phyloP scores from a whole-genome alignment of 2,797 vertebrate genomes.

The Distichodus sexfasciatus region DNA sequence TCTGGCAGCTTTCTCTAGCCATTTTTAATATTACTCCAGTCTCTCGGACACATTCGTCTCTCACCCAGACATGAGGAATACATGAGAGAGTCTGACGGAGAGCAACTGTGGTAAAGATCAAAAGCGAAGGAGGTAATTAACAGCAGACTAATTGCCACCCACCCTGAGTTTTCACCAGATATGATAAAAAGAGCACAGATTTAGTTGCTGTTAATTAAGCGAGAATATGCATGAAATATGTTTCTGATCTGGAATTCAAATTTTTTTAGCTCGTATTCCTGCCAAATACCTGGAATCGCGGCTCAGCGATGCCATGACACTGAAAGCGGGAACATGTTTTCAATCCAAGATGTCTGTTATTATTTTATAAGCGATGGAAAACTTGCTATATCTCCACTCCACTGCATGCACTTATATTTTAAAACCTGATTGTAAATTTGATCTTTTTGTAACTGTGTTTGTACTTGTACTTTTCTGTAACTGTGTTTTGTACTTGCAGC shows the following conservation, averaged over 20 bases:
- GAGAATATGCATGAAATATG: slow-evolving; percentile 74
- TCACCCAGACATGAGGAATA: slow-evolving; percentile 74
- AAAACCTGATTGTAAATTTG: too few relatives aligned
- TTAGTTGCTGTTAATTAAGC: slow-evolving; percentile 74
- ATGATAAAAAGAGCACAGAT: slow-evolving; percentile 69
- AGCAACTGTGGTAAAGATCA: slow-evolving; percentile 77
- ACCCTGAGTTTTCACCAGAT: slow-evolving; percentile 77
- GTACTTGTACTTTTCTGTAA: too few relatives aligned
- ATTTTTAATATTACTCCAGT: slow-evolving; percentile 74
- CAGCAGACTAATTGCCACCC: slow-evolving; percentile 80
- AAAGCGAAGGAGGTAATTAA: slow-evolving; percentile 80
- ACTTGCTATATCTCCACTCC: too few relatives aligned
- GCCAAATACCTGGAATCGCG: slow-evolving; percentile 24
- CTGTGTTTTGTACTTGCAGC: too few relatives aligned
- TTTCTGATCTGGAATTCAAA: slow-evolving; percentile 58
- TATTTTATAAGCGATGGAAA: too few relatives aligned
- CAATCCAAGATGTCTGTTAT: too few relatives aligned
- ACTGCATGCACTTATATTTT: too few relatives aligned
- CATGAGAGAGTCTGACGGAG: slow-evolving; percentile 75
- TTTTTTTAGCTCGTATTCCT: slow-evolving; percentile 20
- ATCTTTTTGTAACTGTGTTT: too few relatives aligned
- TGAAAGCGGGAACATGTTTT: too few relatives aligned
- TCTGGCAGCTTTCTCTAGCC: slow-evolving; percentile 67
- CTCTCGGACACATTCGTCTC: slow-evolving; percentile 71
- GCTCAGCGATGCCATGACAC: too few relatives aligned